Base-by-base conservation (phyloP, 2,113 vertebrate genomes). In the Ceratotherium simum region DNA sequence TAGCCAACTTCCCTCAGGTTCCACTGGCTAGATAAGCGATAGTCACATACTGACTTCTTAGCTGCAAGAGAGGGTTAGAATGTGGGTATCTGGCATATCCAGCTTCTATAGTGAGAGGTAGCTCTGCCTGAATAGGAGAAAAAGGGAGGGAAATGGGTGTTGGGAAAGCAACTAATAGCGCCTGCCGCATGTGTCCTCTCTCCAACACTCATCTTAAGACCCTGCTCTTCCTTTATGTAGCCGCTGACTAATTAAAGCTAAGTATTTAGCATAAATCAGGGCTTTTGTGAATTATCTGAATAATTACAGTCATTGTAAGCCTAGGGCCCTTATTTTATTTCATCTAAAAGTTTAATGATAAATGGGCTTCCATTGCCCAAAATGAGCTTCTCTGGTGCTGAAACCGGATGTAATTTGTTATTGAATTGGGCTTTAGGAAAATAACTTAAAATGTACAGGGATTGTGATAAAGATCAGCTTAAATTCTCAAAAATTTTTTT, bases 391-490 rank as follows among this genome's bases (percentile, higher is more conserved):
- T 96, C 79, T 87, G 84, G 67, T 94, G 69, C 96, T 60, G 67
- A 98, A 98, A 98, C 97, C 76, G 33, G 97, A 97, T 98, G 96
- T 69, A 64, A 96, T 98, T 98, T 94, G 95, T 96, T 93, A 95
- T 97, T 93, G 87, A 97, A 98, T 98, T 97, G 89, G 64, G 33
- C 20, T 98, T 97, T 95, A 89, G 93, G 86, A 98, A 98, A 98
- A 96, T 96, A 97, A 97, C 90, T 96, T 94, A 98, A 96, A 96
- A 97, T 25, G n/a, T 87, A 97, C 81, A 87, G 0, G 18, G 96
- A 81, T 27, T 97, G 90, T 98, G 96, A 98, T 98, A 98, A 99
- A 98, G n/a, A 84, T 27, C 75, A 96, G 97, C 82, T 99, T 98
- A 97, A 78, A 92, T 95, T 96, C 96, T 90, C 29, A 13, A 21